Evolutionary conservation across 2,888 invertebrate genomes (phyloP).

Genomic region (Carcina quercana): DNA sequence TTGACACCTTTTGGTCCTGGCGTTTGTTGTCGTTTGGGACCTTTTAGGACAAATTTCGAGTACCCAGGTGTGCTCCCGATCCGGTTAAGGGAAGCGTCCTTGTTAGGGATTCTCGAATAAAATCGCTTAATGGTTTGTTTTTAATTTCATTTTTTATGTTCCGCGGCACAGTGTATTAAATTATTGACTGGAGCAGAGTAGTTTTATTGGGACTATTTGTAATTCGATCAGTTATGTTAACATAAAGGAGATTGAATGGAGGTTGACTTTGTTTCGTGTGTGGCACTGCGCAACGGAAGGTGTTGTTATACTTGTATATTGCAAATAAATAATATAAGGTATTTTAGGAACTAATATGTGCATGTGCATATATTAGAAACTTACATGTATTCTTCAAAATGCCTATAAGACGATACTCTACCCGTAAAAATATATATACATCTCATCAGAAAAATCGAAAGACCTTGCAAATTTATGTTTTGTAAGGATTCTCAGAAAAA

Average conservation of each 20-base stretch:
- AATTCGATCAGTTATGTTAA: conserved; percentile 34
- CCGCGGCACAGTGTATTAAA: conserved; percentile 53
- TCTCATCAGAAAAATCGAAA: no score
- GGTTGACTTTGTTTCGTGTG: conserved; percentile 36
- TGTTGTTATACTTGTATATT: no score
- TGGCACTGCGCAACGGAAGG: no score
- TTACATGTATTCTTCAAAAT: no score
- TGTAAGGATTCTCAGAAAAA: no score
- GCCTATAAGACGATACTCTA: no score
- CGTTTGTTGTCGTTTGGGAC: conserved; percentile 59
- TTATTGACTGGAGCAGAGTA: conserved; percentile 62
- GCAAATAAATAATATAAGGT: no score
- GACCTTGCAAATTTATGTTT: no score
- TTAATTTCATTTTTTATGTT: conserved; percentile 70
- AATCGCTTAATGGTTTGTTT: conserved; percentile 74
- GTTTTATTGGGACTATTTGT: conserved; percentile 51
- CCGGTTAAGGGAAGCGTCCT: conserved; percentile 73
- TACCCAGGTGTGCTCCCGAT: conserved; percentile 75
- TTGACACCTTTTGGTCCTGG: conserved; percentile 30
- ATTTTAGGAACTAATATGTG: no score
- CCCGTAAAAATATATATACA: no score
- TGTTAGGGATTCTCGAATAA: conserved; percentile 70
- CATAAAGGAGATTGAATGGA: conserved; percentile 30
- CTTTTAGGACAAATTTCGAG: conserved; percentile 69
- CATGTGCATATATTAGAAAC: no score